phyloP scores from a whole-genome alignment of 2,113 vertebrate genomes.

The Kryptolebias marmoratus region DNA sequence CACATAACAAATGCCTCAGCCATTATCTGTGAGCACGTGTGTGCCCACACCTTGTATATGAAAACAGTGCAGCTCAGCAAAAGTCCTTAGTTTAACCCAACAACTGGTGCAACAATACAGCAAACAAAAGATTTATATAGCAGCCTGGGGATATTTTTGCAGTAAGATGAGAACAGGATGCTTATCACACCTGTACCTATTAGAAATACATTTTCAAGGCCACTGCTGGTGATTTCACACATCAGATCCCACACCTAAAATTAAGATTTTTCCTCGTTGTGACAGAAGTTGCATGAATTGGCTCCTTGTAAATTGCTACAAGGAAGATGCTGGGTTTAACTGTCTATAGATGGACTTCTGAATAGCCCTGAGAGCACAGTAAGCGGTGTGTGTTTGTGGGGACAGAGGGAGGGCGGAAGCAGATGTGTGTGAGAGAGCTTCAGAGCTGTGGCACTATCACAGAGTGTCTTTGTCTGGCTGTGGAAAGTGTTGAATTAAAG shows the following conservation, averaged over 20 bases:
- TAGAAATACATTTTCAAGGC: slow-evolving; percentile 6
- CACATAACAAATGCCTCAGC: not conserved
- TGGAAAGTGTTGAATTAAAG: slow-evolving; percentile 76
- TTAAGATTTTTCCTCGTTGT: not conserved
- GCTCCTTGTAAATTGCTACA: slow-evolving; percentile 40
- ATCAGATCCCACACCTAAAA: not conserved
- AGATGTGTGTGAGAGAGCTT: slow-evolving; percentile 76
- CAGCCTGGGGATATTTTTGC: slow-evolving; percentile 21
- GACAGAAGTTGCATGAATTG: slow-evolving; percentile 36
- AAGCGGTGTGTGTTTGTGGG: slow-evolving; percentile 71
- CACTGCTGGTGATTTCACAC: slow-evolving; percentile 16
- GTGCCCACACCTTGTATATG: not conserved
- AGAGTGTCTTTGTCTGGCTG: slow-evolving; percentile 74
- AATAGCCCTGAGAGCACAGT: slow-evolving; percentile 71
- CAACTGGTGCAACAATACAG: slow-evolving; percentile 2
- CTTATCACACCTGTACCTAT: slow-evolving; percentile 24
- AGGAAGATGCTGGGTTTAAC: slow-evolving; percentile 52
- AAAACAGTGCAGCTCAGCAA: not conserved
- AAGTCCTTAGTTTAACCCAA: not conserved
- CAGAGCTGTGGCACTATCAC: slow-evolving; percentile 72
- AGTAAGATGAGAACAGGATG: not conserved
- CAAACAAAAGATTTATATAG: not conserved
- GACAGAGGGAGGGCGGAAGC: slow-evolving; percentile 72
- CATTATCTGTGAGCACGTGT: not conserved
- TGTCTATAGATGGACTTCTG: slow-evolving; percentile 70